Percentiles rank a stretch among this genome's conserved stretches.
phyloP scores from a whole-genome alignment of 2,113 vertebrate species.

The Mus musculus region GRCm39 chrX:128730501-128731000 shows the following conservation, averaged over 20 bases:
- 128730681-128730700: not conserved
- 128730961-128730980: not conserved
- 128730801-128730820: not conserved
- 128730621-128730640: not conserved
- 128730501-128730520: not conserved
- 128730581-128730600: not conserved
- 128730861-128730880: not conserved
- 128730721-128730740: not conserved
- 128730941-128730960: not conserved
- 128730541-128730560: not conserved
- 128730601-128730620: not conserved
- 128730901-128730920: not conserved
- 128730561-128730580: not conserved
- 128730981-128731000: not conserved
- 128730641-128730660: not conserved
- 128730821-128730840: not conserved
- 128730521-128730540: not conserved
- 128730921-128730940: not conserved
- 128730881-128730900: not conserved
- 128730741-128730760: not conserved
- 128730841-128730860: not conserved
- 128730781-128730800: not conserved
- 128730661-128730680: not conserved
- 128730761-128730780: not conserved
- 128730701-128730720: not conserved